These are phyloP conservation scores for Criorhina ranunculi DNA, from an alignment of 2,888 invertebrate species.

Conservation along the genomic window DNA sequence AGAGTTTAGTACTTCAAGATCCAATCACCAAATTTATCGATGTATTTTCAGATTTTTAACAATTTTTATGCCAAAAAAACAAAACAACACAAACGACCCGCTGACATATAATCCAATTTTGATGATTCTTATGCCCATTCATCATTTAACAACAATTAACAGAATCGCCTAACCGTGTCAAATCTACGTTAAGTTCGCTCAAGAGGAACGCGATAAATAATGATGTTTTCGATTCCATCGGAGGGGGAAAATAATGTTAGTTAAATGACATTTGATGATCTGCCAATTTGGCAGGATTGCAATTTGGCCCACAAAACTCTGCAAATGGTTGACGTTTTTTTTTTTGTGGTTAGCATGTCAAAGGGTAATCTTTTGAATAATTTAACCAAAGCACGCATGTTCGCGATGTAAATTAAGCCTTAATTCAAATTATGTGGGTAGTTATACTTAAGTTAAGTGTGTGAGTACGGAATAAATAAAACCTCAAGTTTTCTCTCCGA, in stretches of 20 bases:
- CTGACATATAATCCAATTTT: constrained; percentile 54
- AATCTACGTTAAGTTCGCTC: constrained; percentile 36
- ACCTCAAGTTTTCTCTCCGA: not conserved
- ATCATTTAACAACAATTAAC: constrained; percentile 59
- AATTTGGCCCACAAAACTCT: constrained; percentile 25
- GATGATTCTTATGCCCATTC: constrained; percentile 46
- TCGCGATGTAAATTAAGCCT: not conserved
- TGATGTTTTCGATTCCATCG: constrained; percentile 1
- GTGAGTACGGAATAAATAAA: not conserved
- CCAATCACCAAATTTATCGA: constrained; percentile 34
- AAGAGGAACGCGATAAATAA: constrained; percentile 54
- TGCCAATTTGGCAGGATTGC: constrained; percentile 17
- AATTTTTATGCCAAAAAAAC: not conserved
- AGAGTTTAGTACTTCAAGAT: constrained; percentile 18
- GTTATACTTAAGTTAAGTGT: not conserved
- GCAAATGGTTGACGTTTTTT: constrained; percentile 7
- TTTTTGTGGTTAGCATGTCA: constrained; percentile 29
- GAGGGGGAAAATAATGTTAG: constrained; percentile 19
- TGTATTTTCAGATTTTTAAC: constrained; percentile 13
- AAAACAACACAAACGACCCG: not conserved
- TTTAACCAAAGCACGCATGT: constrained; percentile 22
- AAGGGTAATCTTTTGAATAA: constrained; percentile 39
- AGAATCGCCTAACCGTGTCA: constrained; percentile 33
- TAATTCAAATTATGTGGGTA: not conserved
- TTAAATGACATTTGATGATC: constrained; percentile 44